A percentile compares a stretch with the other conserved stretches of the same genome.
These are phyloP conservation scores for Syrrhaptes paradoxus DNA, from an alignment of 2,113 vertebrate genomes.

Conservation along the genomic window DNA sequence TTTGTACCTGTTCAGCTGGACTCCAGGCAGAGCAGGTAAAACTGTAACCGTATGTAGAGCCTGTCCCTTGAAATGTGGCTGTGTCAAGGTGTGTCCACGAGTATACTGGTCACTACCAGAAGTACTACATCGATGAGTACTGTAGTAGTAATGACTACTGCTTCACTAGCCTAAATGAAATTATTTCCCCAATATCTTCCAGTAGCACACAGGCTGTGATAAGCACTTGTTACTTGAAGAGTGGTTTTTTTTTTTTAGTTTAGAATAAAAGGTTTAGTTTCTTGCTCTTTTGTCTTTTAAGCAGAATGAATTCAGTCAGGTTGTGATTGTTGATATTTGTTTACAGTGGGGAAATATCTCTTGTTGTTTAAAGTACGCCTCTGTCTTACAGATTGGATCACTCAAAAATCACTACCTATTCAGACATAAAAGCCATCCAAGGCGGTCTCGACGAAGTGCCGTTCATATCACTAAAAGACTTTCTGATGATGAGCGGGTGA, in stretches of 20 bases:
- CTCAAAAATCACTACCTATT: conserved; percentile 95
- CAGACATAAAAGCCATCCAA: conserved; percentile 86
- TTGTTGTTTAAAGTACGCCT: neutral
- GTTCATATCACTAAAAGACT: conserved; percentile 89
- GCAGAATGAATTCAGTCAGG: neutral
- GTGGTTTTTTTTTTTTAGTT: neutral
- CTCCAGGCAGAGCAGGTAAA: neutral
- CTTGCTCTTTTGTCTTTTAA: neutral
- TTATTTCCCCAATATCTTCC: neutral
- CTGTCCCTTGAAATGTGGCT: rapidly evolving
- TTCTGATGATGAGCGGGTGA: conserved; percentile 91
- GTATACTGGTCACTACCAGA: rapidly evolving
- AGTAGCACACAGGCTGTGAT: neutral
- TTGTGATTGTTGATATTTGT: neutral
- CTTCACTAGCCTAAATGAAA: neutral
- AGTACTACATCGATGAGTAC: rapidly evolving
- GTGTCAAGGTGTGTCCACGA: rapidly evolving
- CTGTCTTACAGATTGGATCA: conserved; percentile 87
- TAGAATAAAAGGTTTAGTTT: neutral
- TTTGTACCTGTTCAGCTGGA: neutral
- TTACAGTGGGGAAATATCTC: neutral
- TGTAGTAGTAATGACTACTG: neutral
- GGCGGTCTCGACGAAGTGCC: conserved; percentile 88
- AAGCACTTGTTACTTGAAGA: neutral
- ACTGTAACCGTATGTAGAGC: rapidly evolving